These are phyloP conservation scores for Lycaena phlaeas DNA, from an alignment of 2,888 invertebrate species.

Conservation along the genomic window DNA sequence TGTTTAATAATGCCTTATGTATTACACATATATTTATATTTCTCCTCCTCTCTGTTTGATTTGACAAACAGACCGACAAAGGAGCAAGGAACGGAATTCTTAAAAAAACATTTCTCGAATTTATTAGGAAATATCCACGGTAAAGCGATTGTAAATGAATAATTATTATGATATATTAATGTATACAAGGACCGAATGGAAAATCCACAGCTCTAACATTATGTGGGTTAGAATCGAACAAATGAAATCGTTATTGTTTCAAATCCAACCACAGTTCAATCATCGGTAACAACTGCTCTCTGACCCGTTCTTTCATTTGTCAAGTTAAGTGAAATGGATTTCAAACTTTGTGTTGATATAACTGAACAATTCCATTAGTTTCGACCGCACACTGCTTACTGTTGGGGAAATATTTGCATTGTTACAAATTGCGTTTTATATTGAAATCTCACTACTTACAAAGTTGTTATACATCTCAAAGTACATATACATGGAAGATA, in stretches of 20 bases:
- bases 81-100: no score
- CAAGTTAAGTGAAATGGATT: constrained; percentile 29
- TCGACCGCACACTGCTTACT: constrained; percentile 12
- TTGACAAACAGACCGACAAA: no score
- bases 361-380: constrained; percentile 18
- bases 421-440: not conserved
- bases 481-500: no score
- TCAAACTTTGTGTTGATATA: constrained; percentile 13
- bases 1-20: no score
- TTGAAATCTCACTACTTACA: no score
- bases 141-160: no score
- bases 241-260: constrained; percentile 14
- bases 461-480: no score
- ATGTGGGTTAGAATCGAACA: constrained; percentile 2
- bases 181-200: not conserved
- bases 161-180: no score
- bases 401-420: constrained; percentile 8
- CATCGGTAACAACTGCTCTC: constrained; percentile 31
- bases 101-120: no score
- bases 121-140: no score
- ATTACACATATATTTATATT: no score
- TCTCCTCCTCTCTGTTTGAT: no score
- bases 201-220: constrained; percentile 1
- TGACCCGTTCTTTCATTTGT: constrained; percentile 44
- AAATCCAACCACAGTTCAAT: constrained; percentile 31